phyloP scores from a whole-genome alignment of 2,888 invertebrate species.

The Tholera decimalis region DNA sequence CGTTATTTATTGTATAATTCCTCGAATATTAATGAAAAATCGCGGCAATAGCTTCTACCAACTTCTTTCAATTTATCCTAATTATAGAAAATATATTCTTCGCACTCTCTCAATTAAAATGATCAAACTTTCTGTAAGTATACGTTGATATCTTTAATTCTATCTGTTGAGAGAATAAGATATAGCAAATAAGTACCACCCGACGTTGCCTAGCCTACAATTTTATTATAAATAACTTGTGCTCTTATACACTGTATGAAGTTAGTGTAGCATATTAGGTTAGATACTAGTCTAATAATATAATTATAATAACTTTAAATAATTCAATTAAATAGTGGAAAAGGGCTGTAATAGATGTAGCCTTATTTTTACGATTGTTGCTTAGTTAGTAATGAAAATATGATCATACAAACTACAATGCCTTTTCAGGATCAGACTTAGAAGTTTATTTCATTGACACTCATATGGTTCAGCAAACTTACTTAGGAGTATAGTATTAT shows the following conservation, averaged over 20 bases:
- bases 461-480: conserved; percentile 1
- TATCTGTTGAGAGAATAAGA: conserved; percentile 14
- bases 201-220: conserved; percentile 24
- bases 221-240: conserved; percentile 22
- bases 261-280: conserved; percentile 24
- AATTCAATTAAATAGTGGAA: conserved; percentile 47
- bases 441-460: too few relatives aligned
- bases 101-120: conserved; percentile 26
- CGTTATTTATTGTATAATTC: too few relatives aligned
- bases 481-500: conserved; percentile 1
- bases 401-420: conserved; percentile 27
- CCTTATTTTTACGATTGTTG: conserved; percentile 65
- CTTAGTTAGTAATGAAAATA: conserved; percentile 58
- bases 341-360: conserved; percentile 63
- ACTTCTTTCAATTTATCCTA: too few relatives aligned
- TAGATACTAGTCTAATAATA: conserved; percentile 49
- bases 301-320: conserved; percentile 31
- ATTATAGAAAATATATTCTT: too few relatives aligned
- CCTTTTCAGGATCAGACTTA: conserved; percentile 33
- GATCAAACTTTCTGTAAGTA: conserved; percentile 14
- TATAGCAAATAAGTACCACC: conserved; percentile 21
- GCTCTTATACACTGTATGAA: conserved; percentile 37
- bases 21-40: too few relatives aligned
- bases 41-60: too few relatives aligned
- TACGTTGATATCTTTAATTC: conserved; percentile 6